Evolutionary conservation across 2,113 vertebrate genomes (phyloP), one percentile per base, ranked within the genome.

Genomic region (Crotophaga sulcirostris): DNA sequence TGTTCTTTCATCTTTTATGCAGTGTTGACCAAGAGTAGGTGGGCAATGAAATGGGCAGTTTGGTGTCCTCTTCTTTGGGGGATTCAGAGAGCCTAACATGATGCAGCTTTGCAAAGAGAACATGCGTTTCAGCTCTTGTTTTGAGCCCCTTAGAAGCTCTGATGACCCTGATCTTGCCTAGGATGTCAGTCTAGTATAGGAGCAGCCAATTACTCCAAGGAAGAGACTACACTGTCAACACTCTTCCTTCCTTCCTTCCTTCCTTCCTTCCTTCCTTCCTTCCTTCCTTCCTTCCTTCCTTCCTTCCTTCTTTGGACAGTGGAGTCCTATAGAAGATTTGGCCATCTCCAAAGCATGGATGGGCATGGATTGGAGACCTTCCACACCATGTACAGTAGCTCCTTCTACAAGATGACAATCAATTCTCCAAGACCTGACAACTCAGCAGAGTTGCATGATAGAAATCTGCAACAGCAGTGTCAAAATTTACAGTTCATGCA

Each of bases 71-170:
- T 44, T 40, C 69, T 56, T 56, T 19, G 13, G 36, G 67, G 42
- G 47, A 24, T 21, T 87, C 45, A 63, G 29, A 69, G 19, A 66
- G 7, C 36, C 4, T 52, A 36, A 45, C 3, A 21, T 1, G 17
- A 16, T 4, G 2, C 13, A 7, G 42, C 40, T 74, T 74, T 7
- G 3, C 29, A 59, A 89, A 67, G 15, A 59, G 1, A 24, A 0
- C 0, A 0, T 26, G 18, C 15, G 33, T 49, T 84, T 63, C 31
- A 9, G 1, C 8, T 44, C 11, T 19, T 7, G 33, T 19, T 54
- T 38, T 47, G 33, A 34, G 21, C 2, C 2, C 7, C 14, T 59
- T 29, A n/a, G 33, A 84, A 67, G n/a, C 17, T 74, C 55, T 69
- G 42, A 16, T 68, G 42, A 51, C 23, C 33, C 6, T 84, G 29